A percentile compares a stretch with the other conserved stretches of the same genome.
Evolutionary conservation across 2,113 vertebrate genomes (phyloP).

Genomic region (Peromyscus leucopus): DNA sequence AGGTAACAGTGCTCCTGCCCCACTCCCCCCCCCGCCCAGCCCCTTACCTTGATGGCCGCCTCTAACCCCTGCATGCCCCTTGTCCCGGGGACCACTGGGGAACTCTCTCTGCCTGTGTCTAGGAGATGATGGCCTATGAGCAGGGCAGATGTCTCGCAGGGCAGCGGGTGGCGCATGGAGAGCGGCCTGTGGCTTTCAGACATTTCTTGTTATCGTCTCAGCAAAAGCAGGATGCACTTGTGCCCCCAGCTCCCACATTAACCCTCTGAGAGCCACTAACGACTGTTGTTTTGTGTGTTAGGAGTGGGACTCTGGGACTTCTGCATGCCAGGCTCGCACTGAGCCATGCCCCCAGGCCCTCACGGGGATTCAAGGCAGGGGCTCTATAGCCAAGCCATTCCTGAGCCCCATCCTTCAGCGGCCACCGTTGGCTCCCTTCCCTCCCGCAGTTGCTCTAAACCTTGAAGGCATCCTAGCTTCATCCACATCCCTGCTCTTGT

Average conservation of each 20-base stretch:
- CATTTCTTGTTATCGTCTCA: not conserved
- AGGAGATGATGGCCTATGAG: not conserved
- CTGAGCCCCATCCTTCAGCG: not conserved
- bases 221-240: not conserved
- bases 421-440: not conserved
- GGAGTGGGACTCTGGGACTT: not conserved
- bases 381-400: no score
- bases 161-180: accelerated
- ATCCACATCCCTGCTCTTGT: not conserved
- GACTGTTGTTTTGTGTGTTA: not conserved
- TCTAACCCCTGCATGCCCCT: not conserved
- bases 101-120: not conserved
- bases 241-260: not conserved
- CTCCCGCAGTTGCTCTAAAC: not conserved
- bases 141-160: not conserved
- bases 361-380: not conserved
- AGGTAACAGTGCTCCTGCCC: constrained; percentile 91
- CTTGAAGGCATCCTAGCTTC: not conserved
- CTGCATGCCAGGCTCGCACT: not conserved
- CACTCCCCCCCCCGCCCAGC: not conserved
- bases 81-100: not conserved
- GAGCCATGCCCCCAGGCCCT: not conserved
- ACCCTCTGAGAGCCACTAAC: not conserved
- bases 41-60: not conserved
- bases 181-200: not conserved